Conservation (phyloP, 2,113 vertebrate genomes). For the Forbesichthys agassizii region DNA sequence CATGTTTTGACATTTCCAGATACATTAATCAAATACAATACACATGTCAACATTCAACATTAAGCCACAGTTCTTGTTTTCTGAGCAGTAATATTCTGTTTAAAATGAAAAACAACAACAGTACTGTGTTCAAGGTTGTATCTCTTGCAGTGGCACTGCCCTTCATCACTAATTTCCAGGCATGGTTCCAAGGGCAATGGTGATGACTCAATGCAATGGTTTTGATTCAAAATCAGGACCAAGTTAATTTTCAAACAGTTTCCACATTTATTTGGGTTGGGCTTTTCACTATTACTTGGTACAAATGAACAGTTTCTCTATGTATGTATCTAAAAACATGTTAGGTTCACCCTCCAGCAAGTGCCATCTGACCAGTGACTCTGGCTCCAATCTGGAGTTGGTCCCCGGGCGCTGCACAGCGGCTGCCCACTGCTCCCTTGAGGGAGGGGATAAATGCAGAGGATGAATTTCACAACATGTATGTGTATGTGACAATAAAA, state of each 20-base stretch:
- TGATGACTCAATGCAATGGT: neutral
- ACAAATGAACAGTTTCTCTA: too few relatives aligned
- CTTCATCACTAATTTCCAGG: conserved; percentile 23
- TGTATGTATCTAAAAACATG: neutral
- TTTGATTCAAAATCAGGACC: neutral
- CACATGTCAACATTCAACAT: neutral
- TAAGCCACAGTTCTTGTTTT: conserved; percentile 20
- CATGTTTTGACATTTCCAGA: too few relatives aligned
- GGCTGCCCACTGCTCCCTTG: too few relatives aligned
- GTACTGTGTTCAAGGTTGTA: conserved; percentile 29
- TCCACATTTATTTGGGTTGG: conserved; percentile 1
- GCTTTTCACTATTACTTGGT: too few relatives aligned
- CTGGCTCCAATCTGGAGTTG: too few relatives aligned
- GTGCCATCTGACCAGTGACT: too few relatives aligned
- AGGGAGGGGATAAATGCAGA: too few relatives aligned
- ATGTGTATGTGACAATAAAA: too few relatives aligned
- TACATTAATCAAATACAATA: too few relatives aligned
- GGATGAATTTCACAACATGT: too few relatives aligned
- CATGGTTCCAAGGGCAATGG: conserved; percentile 21
- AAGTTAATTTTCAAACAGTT: conserved; percentile 21
- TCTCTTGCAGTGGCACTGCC: conserved; percentile 26
- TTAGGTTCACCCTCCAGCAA: neutral
- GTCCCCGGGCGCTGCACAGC: too few relatives aligned
- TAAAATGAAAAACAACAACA: conserved; percentile 26
- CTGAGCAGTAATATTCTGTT: conserved; percentile 36